phyloP scores from a whole-genome alignment of 2,113 vertebrate species.

The Delphinus delphis region DNA sequence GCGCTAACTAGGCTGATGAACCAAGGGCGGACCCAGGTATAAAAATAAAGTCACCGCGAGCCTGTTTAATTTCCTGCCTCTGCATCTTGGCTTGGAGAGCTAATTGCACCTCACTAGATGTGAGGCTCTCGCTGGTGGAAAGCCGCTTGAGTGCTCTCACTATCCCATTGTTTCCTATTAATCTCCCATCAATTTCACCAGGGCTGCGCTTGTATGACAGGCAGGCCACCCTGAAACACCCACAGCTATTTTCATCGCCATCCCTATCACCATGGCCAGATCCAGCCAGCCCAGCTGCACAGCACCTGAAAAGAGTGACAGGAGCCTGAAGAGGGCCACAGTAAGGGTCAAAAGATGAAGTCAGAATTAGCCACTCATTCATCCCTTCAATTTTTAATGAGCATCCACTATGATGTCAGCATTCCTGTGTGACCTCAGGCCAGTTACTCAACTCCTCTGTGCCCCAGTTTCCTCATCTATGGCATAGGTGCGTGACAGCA shows the following conservation, averaged over 20 bases:
- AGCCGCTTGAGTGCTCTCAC: not conserved
- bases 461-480: not conserved
- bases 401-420: fast-evolving
- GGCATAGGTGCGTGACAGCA: fast-evolving
- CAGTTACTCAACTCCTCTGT: not conserved
- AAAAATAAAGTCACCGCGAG: slow-evolving; percentile 64
- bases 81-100: not conserved
- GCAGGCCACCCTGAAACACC: not conserved
- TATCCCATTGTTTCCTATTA: slow-evolving; percentile 45
- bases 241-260: too few relatives aligned
- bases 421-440: not conserved
- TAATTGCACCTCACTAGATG: slow-evolving; percentile 47
- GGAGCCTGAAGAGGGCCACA: fast-evolving
- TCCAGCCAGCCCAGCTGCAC: too few relatives aligned
- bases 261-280: not conserved
- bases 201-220: not conserved
- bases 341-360: fast-evolving
- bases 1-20: slow-evolving; percentile 67
- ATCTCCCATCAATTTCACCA: not conserved
- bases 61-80: not conserved
- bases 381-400: not conserved
- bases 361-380: not conserved
- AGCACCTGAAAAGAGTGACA: fast-evolving
- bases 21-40: slow-evolving; percentile 8
- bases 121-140: not conserved